Percentiles rank a stretch among this genome's conserved stretches.
Conservation (phyloP, 2,888 invertebrate species). For the Acanthosepion pharaonis region DNA sequence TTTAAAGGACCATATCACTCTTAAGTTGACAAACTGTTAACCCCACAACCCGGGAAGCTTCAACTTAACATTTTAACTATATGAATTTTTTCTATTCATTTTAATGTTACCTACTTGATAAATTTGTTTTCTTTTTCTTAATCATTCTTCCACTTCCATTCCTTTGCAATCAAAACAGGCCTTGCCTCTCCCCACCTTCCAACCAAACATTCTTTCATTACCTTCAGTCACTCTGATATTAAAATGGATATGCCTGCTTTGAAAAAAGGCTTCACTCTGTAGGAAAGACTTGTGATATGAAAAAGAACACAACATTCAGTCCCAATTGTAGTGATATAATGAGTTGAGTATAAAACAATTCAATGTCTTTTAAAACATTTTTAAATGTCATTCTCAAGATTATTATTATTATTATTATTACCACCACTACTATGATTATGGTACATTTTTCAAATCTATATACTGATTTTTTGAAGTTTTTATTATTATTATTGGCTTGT, state of each 20-base stretch:
- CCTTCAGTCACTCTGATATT: neutral
- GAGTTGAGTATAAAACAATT: neutral
- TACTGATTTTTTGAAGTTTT: neutral
- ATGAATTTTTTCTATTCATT: neutral
- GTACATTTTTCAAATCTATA: slow-evolving; percentile 8
- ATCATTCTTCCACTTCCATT: neutral
- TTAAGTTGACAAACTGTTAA: no score
- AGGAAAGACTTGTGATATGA: slow-evolving; percentile 33
- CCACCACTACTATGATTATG: neutral
- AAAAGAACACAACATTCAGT: neutral
- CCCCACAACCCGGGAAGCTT: neutral
- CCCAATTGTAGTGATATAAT: neutral
- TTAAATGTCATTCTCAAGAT: neutral
- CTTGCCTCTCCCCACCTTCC: neutral
- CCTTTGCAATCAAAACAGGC: slow-evolving; percentile 33
- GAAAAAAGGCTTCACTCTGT: neutral
- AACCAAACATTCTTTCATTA: neutral
- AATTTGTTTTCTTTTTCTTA: neutral
- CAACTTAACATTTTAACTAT: neutral
- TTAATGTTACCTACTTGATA: neutral
- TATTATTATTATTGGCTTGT: slow-evolving; percentile 8
- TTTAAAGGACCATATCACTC: neutral
- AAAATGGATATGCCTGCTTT: slow-evolving; percentile 16
- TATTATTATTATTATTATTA: slow-evolving; percentile 10
- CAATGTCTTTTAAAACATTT: neutral